Evolutionary conservation across 2,113 vertebrate genomes (phyloP).

Genomic region (Telmatochromis bifrenatus): DNA sequence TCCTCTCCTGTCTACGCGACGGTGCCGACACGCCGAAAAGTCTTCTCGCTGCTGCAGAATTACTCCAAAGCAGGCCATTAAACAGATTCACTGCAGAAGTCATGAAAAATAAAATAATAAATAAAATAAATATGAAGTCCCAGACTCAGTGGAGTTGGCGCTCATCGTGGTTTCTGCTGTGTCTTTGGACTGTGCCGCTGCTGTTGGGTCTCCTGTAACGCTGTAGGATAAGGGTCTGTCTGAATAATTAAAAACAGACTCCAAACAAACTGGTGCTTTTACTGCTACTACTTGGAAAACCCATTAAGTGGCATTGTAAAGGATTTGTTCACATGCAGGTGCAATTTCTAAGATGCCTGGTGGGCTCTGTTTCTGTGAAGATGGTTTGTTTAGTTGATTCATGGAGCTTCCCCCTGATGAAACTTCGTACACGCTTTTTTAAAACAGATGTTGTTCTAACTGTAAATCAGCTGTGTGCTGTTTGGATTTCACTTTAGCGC

Average conservation of each 20-base stretch:
- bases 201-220: background rate
- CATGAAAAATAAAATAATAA: background rate
- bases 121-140: background rate
- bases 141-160: background rate
- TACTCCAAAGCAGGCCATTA: background rate
- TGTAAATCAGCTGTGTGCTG: background rate
- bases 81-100: background rate
- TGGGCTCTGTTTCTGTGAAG: background rate
- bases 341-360: background rate
- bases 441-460: background rate
- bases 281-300: background rate
- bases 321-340: background rate
- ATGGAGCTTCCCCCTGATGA: background rate
- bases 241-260: slow-evolving; percentile 25
- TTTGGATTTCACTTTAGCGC: background rate
- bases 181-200: background rate
- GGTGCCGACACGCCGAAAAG: background rate
- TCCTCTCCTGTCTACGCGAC: background rate
- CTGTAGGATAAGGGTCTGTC: background rate
- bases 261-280: background rate
- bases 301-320: background rate
- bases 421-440: background rate
- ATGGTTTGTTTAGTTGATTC: background rate
- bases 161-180: background rate
- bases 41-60: background rate